A percentile compares a stretch with the other conserved stretches of the same genome.
phyloP scores from a whole-genome alignment of 2,888 invertebrate genomes.

The Polydrusus tereticollis region DNA sequence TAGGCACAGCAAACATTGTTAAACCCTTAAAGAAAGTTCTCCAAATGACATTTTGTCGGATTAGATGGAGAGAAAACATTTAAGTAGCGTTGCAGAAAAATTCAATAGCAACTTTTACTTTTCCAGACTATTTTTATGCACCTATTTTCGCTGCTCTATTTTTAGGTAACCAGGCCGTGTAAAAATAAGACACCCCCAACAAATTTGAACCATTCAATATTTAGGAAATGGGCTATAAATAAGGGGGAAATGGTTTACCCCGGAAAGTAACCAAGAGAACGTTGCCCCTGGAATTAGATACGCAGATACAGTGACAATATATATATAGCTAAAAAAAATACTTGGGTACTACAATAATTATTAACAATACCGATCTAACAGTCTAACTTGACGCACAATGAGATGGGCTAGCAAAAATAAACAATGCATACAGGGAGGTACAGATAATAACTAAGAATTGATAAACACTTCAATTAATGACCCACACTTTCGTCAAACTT shows the following conservation, averaged over 20 bases:
- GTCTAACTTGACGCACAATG: too few species aligned
- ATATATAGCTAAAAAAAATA: too few species aligned
- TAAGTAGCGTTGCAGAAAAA: conserved; percentile 1
- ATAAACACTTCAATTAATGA: too few species aligned
- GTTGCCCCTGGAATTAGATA: too few species aligned
- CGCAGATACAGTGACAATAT: too few species aligned
- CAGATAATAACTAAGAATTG: too few species aligned
- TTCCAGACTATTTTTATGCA: conserved; percentile 19
- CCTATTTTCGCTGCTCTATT: conserved; percentile 35
- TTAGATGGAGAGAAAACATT: not conserved
- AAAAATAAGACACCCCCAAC: conserved; percentile 23
- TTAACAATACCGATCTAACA: too few species aligned
- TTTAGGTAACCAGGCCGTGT: conserved; percentile 31
- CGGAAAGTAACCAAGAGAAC: not conserved
- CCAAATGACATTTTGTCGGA: not conserved
- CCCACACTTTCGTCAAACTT: too few species aligned
- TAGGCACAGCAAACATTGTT: too few species aligned
- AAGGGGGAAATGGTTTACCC: conserved; percentile 4
- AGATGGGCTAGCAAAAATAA: too few species aligned
- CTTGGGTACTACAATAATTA: too few species aligned
- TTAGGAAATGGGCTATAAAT: conserved; percentile 15
- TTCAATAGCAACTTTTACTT: not conserved
- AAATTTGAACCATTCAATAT: conserved; percentile 9
- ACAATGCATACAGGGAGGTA: too few species aligned
- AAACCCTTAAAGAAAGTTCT: not conserved